These are phyloP conservation scores for Popillia japonica DNA, from an alignment of 1,140 invertebrate species.

Conservation along the genomic window DNA sequence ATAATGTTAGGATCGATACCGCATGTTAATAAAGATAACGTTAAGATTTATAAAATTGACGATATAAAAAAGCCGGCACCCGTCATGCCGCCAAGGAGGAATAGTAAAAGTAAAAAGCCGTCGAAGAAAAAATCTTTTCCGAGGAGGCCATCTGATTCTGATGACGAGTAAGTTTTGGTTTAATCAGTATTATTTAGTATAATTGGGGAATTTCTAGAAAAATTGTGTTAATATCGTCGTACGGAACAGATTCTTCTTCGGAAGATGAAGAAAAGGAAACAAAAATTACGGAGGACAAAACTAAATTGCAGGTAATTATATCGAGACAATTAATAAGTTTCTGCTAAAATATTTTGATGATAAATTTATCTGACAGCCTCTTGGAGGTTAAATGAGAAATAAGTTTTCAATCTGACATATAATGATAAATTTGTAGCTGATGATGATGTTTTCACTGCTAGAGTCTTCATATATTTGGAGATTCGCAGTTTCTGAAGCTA, in stretches of 20 bases:
- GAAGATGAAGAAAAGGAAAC: too few relatives aligned
- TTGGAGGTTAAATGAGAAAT: constrained; percentile 38
- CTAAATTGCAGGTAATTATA: not conserved
- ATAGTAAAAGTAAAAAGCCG: not conserved
- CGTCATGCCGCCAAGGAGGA: constrained; percentile 28
- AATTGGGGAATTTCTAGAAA: too few relatives aligned
- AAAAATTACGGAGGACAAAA: not conserved
- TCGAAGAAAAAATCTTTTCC: constrained; percentile 26
- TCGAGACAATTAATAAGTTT: too few relatives aligned
- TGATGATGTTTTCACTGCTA: constrained; percentile 59
- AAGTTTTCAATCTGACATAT: constrained; percentile 61
- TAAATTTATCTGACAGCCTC: not conserved
- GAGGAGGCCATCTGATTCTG: too few relatives aligned
- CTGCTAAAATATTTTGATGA: too few relatives aligned
- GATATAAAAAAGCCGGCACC: not conserved
- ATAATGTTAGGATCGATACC: constrained; percentile 5
- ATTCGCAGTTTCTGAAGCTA: constrained; percentile 56
- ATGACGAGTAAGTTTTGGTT: constrained; percentile 64
- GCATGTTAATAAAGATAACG: constrained; percentile 2
- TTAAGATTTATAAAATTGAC: constrained; percentile 48
- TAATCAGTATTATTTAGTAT: too few relatives aligned
- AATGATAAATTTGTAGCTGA: constrained; percentile 42
- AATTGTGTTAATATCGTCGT: too few relatives aligned
- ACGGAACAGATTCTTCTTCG: too few relatives aligned
- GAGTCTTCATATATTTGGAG: constrained; percentile 56